These are phyloP conservation scores for Nasua narica DNA, from an alignment of 2,797 vertebrate genomes.

Conservation along the genomic window DNA sequence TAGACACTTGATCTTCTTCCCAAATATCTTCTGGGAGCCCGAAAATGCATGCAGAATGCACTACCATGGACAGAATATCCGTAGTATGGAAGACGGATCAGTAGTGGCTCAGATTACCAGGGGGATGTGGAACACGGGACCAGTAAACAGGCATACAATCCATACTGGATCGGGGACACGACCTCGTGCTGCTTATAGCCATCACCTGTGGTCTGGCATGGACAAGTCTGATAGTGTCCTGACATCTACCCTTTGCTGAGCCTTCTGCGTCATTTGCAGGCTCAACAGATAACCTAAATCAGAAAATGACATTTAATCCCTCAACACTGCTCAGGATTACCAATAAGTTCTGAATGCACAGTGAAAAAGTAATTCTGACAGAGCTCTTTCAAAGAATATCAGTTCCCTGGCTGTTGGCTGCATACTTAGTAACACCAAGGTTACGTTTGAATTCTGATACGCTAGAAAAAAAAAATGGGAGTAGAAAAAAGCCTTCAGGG, in stretches of 20 bases:
- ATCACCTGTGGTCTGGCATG: background rate
- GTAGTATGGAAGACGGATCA: background rate
- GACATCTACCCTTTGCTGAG: background rate
- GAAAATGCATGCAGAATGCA: background rate
- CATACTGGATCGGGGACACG: background rate
- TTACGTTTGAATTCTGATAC: background rate
- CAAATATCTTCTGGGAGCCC: background rate
- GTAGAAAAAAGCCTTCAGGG: background rate
- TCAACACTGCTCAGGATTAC: background rate
- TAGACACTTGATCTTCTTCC: background rate
- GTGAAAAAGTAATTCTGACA: background rate
- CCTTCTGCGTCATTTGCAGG: background rate
- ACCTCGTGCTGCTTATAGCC: background rate
- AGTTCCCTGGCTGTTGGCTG: background rate
- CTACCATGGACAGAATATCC: too few species aligned
- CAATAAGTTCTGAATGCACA: background rate
- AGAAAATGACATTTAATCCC: background rate
- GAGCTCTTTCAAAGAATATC: background rate
- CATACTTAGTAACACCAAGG: background rate
- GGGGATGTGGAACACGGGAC: background rate
- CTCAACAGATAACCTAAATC: background rate
- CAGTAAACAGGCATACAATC: background rate
- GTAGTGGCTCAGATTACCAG: background rate
- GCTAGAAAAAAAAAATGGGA: background rate
- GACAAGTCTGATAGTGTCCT: background rate